Percentiles rank a stretch among this genome's conserved stretches.
Evolutionary conservation across 2,797 vertebrate genomes (phyloP).

Genomic region (Phrynocephalus vlangalii): DNA sequence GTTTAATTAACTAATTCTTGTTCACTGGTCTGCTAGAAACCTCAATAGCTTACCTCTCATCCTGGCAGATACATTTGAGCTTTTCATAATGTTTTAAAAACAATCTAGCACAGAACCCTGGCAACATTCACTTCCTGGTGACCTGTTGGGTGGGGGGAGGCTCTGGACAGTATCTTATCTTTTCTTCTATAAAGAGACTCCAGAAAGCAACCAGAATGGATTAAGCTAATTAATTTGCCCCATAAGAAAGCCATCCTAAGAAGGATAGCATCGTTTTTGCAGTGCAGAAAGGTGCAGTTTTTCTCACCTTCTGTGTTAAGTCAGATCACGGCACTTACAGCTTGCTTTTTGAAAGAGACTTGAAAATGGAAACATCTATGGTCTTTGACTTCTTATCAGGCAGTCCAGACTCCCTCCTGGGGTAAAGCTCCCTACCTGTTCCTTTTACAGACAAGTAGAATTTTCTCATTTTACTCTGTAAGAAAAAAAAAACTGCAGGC

Average conservation of each 20-base stretch:
- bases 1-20: background rate
- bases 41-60: fast-evolving
- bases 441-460: background rate
- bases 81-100: slow-evolving; percentile 9
- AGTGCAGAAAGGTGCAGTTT: background rate
- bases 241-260: slow-evolving; percentile 31
- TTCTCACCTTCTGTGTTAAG: background rate
- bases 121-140: background rate
- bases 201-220: background rate
- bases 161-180: background rate
- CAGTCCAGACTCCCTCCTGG: background rate
- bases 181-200: slow-evolving; percentile 17
- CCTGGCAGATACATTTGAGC: background rate
- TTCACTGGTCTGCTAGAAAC: background rate
- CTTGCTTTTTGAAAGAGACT: slow-evolving; percentile 1
- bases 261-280: background rate
- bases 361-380: background rate
- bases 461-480: slow-evolving; percentile 11
- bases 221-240: background rate
- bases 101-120: background rate
- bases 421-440: background rate
- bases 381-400: slow-evolving; percentile 1
- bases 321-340: background rate
- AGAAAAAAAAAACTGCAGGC: background rate
- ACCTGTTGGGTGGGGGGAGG: background rate